A percentile compares a stretch with the other conserved stretches of the same genome.
Conservation (phyloP, 2,113 vertebrate genomes). For the Rana temporaria region DNA sequence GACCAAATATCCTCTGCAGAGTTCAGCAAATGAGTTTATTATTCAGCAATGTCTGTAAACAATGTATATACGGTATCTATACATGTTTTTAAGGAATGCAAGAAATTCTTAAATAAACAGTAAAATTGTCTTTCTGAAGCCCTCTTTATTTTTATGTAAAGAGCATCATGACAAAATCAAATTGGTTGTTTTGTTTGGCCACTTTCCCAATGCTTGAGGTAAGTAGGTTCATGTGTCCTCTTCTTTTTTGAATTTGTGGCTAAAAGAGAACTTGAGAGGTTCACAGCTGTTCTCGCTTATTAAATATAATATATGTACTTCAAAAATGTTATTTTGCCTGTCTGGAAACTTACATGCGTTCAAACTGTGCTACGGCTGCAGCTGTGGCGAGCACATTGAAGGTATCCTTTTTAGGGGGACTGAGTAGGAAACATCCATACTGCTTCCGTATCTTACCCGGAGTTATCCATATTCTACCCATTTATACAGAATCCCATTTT, state of each 20-base stretch:
- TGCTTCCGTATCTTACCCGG: too few species aligned
- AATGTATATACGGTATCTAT: not conserved
- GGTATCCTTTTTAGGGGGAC: too few species aligned
- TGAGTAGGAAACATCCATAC: too few species aligned
- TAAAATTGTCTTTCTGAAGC: not conserved
- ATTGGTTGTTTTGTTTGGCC: slow-evolving; percentile 27
- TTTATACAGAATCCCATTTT: too few species aligned
- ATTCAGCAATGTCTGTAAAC: slow-evolving; percentile 60
- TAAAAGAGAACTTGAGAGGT: not conserved
- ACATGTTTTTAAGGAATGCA: slow-evolving; percentile 51
- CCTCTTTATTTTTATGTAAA: slow-evolving; percentile 2
- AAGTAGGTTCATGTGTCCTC: slow-evolving; percentile 9
- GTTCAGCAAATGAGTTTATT: slow-evolving; percentile 62
- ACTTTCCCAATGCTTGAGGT: not conserved
- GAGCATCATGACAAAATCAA: not conserved
- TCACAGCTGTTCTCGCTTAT: not conserved
- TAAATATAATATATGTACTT: slow-evolving; percentile 3
- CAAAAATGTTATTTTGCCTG: not conserved
- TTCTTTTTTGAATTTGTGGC: slow-evolving; percentile 9
- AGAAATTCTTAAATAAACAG: slow-evolving; percentile 4
- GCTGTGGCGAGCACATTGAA: too few species aligned
- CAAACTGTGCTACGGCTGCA: too few species aligned
- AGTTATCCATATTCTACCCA: too few species aligned
- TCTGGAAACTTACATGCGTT: too few species aligned
- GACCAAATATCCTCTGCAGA: slow-evolving; percentile 64